phyloP scores from a whole-genome alignment of 2,113 vertebrate genomes.

The Syngnathus floridae region DNA sequence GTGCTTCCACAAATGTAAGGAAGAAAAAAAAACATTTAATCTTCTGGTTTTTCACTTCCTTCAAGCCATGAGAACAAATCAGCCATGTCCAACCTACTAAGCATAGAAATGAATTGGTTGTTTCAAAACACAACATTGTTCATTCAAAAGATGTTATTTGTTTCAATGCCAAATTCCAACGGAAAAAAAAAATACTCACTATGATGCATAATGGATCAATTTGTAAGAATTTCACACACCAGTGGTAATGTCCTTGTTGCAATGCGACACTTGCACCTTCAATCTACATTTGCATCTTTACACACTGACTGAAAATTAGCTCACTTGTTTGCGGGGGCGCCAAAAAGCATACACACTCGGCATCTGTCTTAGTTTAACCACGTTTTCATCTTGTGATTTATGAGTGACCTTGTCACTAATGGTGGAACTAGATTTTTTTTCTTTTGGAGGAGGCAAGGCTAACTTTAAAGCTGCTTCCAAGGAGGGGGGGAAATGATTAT shows the following conservation, averaged over 20 bases:
- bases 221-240: constrained; percentile 2
- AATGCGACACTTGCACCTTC: neutral
- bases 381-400: neutral
- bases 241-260: constrained; percentile 8
- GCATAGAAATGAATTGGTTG: constrained; percentile 20
- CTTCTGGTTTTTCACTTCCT: constrained; percentile 18
- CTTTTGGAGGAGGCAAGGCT: too few species aligned
- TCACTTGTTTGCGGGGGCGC: constrained; percentile 5
- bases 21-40: constrained; percentile 36
- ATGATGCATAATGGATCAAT: constrained; percentile 17
- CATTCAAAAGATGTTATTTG: constrained; percentile 12
- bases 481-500: too few species aligned
- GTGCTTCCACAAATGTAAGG: constrained; percentile 14
- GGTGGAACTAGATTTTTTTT: too few species aligned
- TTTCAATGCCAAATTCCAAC: constrained; percentile 3
- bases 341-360: constrained; percentile 10
- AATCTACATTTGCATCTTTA: constrained; percentile 9
- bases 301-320: neutral
- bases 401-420: too few species aligned
- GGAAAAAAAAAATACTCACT: neutral
- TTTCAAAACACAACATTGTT: constrained; percentile 29
- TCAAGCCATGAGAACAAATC: constrained; percentile 21
- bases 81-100: constrained; percentile 15
- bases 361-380: neutral
- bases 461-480: too few species aligned